phyloP scores from a whole-genome alignment of 2,888 invertebrate species.

The Lacanobia wlatinum region DNA sequence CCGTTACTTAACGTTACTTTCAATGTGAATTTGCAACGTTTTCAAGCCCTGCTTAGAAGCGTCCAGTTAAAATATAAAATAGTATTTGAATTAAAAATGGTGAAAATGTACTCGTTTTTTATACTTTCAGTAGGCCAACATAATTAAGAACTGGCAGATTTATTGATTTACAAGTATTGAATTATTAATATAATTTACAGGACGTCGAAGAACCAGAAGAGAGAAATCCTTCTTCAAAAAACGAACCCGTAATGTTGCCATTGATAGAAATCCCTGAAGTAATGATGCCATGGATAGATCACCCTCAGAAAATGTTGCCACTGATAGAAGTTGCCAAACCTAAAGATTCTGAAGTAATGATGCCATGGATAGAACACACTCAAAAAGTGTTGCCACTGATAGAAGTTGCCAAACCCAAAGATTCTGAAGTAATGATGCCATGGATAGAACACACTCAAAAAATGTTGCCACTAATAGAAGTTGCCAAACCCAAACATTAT shows the following conservation, averaged over 20 bases:
- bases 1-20: too few relatives aligned
- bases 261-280: conserved; percentile 3
- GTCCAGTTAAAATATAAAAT: too few relatives aligned
- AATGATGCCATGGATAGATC: conserved; percentile 4
- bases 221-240: neutral
- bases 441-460: neutral
- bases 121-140: too few relatives aligned
- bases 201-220: conserved; percentile 9
- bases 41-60: too few relatives aligned
- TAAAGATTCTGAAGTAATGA: neutral
- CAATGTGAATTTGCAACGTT: too few relatives aligned
- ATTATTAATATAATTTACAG: conserved; percentile 18
- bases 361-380: conserved; percentile 7
- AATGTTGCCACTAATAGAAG: conserved; percentile 1
- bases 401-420: neutral
- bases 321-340: neutral
- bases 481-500: neutral
- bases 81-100: too few relatives aligned
- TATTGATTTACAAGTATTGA: too few relatives aligned
- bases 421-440: neutral
- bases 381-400: neutral
- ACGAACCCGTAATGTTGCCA: conserved; percentile 5
- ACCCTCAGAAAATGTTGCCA: neutral
- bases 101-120: too few relatives aligned
- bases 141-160: too few relatives aligned